Evolutionary conservation across 2,888 invertebrate species (phyloP).

Genomic region (Thyatira batis): DNA sequence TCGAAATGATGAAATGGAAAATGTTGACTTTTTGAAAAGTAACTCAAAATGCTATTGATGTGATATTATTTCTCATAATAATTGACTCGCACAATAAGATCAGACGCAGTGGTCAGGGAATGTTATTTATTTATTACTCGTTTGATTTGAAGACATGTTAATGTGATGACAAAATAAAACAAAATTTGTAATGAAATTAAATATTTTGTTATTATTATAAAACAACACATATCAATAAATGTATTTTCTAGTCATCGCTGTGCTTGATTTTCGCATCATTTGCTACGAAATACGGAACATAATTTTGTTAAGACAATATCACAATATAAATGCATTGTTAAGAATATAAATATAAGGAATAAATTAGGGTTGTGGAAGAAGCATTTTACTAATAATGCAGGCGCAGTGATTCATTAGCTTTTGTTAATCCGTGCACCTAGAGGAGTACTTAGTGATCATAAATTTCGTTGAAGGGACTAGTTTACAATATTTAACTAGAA

Average conservation of each 20-base stretch:
- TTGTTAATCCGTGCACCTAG: not conserved
- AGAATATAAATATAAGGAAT: conserved; percentile 6
- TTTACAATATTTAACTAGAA: not conserved
- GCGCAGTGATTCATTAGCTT: not conserved
- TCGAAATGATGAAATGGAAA: not conserved
- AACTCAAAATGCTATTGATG: not conserved
- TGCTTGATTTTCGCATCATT: conserved; percentile 24
- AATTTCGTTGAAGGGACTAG: not conserved
- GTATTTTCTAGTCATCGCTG: conserved; percentile 79
- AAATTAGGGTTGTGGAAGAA: conserved; percentile 23
- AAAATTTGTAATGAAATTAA: conserved; percentile 68
- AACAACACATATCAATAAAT: conserved; percentile 74
- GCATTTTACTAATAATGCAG: conserved; percentile 14
- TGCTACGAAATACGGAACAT: conserved; percentile 13
- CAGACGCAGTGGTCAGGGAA: not conserved
- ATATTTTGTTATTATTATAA: conserved; percentile 78
- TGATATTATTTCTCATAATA: not conserved
- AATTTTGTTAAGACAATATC: conserved; percentile 38
- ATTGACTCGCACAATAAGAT: not conserved
- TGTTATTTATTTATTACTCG: conserved; percentile 7
- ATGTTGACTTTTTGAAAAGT: not conserved
- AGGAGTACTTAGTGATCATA: not conserved
- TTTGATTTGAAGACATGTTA: conserved; percentile 1
- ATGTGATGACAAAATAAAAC: conserved; percentile 60
- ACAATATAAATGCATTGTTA: conserved; percentile 54